Conservation (phyloP, 2,888 invertebrate genomes). For the Apoderus coryli region DNA sequence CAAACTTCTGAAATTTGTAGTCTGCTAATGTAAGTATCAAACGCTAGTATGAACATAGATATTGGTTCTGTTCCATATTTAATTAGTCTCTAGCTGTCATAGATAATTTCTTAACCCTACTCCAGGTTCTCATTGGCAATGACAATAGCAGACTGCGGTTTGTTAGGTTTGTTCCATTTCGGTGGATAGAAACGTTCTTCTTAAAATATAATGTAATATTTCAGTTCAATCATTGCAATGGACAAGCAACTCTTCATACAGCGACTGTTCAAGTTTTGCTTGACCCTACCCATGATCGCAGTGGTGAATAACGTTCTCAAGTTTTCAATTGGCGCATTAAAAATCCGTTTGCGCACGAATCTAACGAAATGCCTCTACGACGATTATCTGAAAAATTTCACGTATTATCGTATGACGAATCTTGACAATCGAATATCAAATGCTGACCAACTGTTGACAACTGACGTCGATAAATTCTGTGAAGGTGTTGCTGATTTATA, state of each 20-base stretch:
- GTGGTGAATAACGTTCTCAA: slow-evolving; percentile 87
- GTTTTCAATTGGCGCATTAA: slow-evolving; percentile 88
- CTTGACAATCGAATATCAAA: slow-evolving; percentile 90
- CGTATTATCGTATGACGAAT: slow-evolving; percentile 94
- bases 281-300: slow-evolving; percentile 82
- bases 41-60: too few relatives aligned
- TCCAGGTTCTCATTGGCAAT: too few relatives aligned
- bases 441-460: slow-evolving; percentile 89
- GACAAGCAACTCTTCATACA: slow-evolving; percentile 60
- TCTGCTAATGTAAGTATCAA: too few relatives aligned
- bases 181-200: slow-evolving; percentile 3
- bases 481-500: slow-evolving; percentile 90
- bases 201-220: slow-evolving; percentile 33
- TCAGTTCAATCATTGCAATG: slow-evolving; percentile 84
- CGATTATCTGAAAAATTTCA: slow-evolving; percentile 89
- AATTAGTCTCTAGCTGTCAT: too few relatives aligned
- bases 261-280: slow-evolving; percentile 61
- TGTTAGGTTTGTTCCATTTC: slow-evolving; percentile 2
- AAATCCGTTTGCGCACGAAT: slow-evolving; percentile 78
- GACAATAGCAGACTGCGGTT: not conserved
- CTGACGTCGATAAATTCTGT: slow-evolving; percentile 95
- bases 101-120: too few relatives aligned
- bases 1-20: too few relatives aligned
- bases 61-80: too few relatives aligned
- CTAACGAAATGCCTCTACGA: slow-evolving; percentile 76